Evolutionary conservation across 2,797 vertebrate species (phyloP).

Genomic region (Neoniphon sammara): DNA sequence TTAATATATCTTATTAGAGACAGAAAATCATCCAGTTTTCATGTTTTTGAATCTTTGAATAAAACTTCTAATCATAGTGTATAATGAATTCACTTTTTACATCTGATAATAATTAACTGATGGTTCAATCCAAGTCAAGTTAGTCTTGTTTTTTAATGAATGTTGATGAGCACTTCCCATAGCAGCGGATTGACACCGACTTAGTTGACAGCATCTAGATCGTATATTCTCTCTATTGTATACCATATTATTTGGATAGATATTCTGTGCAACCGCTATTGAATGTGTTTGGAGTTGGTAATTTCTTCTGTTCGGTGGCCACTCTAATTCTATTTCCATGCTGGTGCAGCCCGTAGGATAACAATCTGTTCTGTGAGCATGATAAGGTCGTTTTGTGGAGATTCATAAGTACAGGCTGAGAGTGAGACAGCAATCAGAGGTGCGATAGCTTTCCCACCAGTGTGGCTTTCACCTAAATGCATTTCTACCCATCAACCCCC

Average conservation of each 20-base stretch:
- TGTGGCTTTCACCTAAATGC: conserved; percentile 75
- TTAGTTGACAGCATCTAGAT: conserved; percentile 29
- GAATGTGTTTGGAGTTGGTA: conserved; percentile 34
- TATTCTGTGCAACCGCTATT: conserved; percentile 27
- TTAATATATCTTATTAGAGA: conserved; percentile 10
- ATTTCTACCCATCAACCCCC: conserved; percentile 72
- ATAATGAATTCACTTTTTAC: background rate
- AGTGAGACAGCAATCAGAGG: conserved; percentile 73
- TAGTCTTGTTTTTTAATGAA: conserved; percentile 12
- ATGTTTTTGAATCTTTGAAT: background rate
- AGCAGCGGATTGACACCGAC: background rate
- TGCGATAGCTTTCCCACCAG: conserved; percentile 70
- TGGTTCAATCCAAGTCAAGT: conserved; percentile 10
- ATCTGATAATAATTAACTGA: conserved; percentile 20
- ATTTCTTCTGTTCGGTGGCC: conserved; percentile 33
- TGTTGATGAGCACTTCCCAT: conserved; percentile 15
- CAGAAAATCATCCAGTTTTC: conserved; percentile 10
- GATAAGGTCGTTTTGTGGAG: conserved; percentile 66
- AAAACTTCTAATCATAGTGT: background rate
- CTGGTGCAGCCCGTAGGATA: conserved; percentile 39
- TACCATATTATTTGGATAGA: conserved; percentile 42
- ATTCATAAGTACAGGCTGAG: conserved; percentile 74
- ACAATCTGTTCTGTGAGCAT: conserved; percentile 65
- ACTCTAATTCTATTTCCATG: conserved; percentile 49
- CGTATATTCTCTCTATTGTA: conserved; percentile 32